phyloP scores from a whole-genome alignment of 2,113 vertebrate species.

The Apteryx owenii region DNA sequence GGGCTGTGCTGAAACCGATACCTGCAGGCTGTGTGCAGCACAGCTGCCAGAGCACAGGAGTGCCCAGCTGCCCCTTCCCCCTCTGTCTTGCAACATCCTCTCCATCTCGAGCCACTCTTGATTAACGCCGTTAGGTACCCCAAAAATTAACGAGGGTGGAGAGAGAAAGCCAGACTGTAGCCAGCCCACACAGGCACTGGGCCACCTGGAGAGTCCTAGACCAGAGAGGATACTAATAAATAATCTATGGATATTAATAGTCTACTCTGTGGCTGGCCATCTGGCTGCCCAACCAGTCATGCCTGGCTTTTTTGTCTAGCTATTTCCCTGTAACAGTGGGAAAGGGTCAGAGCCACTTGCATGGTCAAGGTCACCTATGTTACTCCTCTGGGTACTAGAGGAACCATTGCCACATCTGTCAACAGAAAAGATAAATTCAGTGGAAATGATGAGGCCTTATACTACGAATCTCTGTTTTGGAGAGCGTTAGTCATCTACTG shows the following conservation, averaged over 20 bases:
- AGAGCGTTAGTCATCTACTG: constrained; percentile 49
- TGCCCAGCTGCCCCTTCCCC: accelerated
- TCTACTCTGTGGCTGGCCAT: not conserved
- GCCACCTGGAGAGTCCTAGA: not conserved
- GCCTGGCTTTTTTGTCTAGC: not conserved
- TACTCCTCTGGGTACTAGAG: accelerated
- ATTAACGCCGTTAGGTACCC: not conserved
- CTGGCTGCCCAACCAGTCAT: not conserved
- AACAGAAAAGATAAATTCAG: not conserved
- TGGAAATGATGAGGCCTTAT: constrained; percentile 15
- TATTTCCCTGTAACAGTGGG: not conserved
- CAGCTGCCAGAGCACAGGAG: accelerated
- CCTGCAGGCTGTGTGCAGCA: accelerated
- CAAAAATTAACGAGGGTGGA: accelerated
- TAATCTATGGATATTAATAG: not conserved
- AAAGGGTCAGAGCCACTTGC: not conserved
- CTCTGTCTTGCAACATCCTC: not conserved
- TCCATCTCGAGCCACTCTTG: not conserved
- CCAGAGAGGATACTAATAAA: not conserved
- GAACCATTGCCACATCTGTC: not conserved
- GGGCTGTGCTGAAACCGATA: not conserved
- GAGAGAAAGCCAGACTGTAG: not conserved
- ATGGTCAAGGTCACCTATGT: not conserved
- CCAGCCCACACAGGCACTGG: not conserved
- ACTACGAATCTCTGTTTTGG: constrained; percentile 21